Conservation (phyloP, 1,140 invertebrate genomes). For the Patella vulgata region DNA sequence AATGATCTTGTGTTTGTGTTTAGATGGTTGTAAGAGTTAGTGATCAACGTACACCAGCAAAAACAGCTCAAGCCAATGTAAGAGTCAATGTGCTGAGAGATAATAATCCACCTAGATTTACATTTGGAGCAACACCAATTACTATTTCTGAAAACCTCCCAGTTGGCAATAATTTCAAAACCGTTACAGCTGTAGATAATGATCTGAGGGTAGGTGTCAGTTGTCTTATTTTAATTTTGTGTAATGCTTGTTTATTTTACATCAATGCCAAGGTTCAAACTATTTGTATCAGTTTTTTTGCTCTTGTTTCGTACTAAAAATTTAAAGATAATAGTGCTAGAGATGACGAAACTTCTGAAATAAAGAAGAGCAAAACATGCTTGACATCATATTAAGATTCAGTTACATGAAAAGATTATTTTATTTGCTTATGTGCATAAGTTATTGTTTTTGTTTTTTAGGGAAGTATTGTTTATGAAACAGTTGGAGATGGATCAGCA, state of each 20-base stretch:
- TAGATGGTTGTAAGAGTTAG: slow-evolving; percentile 33
- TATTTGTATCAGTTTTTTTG: too few species aligned
- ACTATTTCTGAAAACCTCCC: slow-evolving; percentile 33
- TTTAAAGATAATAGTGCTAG: too few species aligned
- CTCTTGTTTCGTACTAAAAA: too few species aligned
- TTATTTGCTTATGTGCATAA: too few species aligned
- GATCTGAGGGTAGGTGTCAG: slow-evolving; percentile 32
- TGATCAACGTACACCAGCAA: slow-evolving; percentile 59
- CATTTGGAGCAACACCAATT: slow-evolving; percentile 75
- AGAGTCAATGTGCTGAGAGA: slow-evolving; percentile 38
- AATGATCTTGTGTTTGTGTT: neutral
- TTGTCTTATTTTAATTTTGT: neutral
- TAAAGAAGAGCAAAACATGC: too few species aligned
- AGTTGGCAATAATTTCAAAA: slow-evolving; percentile 15
- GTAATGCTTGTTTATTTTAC: neutral
- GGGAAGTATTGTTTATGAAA: slow-evolving; percentile 37
- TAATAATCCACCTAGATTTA: slow-evolving; percentile 31
- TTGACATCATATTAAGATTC: too few species aligned
- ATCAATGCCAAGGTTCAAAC: too few species aligned
- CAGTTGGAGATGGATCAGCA: slow-evolving; percentile 42
- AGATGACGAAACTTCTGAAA: too few species aligned
- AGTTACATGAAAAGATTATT: too few species aligned
- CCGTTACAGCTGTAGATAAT: slow-evolving; percentile 30
- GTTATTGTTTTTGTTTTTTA: slow-evolving; percentile 25
- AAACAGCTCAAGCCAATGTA: slow-evolving; percentile 69